A percentile compares a stretch with the other conserved stretches of the same genome.
Evolutionary conservation across 2,797 vertebrate species (phyloP).

Genomic region (Syngnathus rostellatus): DNA sequence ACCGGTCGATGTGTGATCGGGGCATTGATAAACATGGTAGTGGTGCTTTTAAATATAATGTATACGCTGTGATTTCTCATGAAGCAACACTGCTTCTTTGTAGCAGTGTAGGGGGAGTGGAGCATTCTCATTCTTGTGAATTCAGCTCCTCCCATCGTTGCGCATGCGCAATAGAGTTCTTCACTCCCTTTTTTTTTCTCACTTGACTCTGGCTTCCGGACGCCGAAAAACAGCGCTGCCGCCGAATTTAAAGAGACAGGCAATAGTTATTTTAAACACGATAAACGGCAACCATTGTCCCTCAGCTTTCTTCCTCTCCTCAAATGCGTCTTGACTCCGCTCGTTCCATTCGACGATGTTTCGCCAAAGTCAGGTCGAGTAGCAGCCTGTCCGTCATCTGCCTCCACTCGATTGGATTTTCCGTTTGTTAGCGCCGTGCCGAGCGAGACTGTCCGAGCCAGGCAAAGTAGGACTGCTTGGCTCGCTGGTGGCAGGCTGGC

Average conservation of each 20-base stretch:
- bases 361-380: conserved; percentile 49
- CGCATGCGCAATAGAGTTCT: conserved; percentile 61
- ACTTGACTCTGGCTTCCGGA: conserved; percentile 72
- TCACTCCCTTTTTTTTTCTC: conserved; percentile 30
- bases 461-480: conserved; percentile 52
- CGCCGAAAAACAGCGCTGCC: conserved; percentile 72
- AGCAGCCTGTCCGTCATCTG: conserved; percentile 54
- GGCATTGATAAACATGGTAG: neutral
- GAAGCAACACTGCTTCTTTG: conserved; percentile 52
- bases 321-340: conserved; percentile 25
- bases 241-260: conserved; percentile 83
- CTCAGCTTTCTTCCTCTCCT: conserved; percentile 34
- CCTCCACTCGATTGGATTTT: conserved; percentile 51
- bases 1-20: neutral
- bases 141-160: conserved; percentile 49
- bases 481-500: conserved; percentile 62
- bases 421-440: conserved; percentile 49
- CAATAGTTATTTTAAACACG: conserved; percentile 68
- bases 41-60: neutral
- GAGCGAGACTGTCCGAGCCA: conserved; percentile 56
- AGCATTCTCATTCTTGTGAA: conserved; percentile 51
- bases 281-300: conserved; percentile 69
- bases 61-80: conserved; percentile 9
- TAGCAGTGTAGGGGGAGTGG: conserved; percentile 63
- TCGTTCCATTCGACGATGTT: conserved; percentile 42